A percentile compares a stretch with the other conserved stretches of the same genome.
Evolutionary conservation across 2,113 vertebrate species (phyloP).

Genomic region (Corythaeola cristata): DNA sequence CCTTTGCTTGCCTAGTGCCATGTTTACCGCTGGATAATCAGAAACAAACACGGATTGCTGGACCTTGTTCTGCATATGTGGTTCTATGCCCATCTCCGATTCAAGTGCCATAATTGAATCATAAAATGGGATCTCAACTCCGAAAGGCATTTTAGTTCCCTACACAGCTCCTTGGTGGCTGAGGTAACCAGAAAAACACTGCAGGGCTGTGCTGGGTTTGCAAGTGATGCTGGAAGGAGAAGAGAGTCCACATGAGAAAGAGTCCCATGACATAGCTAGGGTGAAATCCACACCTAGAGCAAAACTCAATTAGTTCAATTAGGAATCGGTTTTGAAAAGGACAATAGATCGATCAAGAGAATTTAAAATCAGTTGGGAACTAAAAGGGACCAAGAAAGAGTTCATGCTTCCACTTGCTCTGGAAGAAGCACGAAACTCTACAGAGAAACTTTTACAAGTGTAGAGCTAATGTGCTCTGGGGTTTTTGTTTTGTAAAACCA

Average conservation of each 20-base stretch:
- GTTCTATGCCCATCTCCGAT: background rate
- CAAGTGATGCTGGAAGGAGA: background rate
- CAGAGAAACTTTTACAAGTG: background rate
- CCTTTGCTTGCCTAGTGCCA: background rate
- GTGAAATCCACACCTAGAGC: background rate
- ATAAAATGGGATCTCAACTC: background rate
- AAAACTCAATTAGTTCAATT: background rate
- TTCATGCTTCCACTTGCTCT: background rate
- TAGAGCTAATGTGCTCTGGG: background rate
- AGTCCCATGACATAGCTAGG: background rate
- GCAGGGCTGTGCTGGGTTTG: background rate
- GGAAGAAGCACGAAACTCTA: background rate
- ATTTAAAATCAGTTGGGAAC: background rate
- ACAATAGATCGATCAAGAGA: background rate
- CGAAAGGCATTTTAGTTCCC: background rate
- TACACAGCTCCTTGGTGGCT: background rate
- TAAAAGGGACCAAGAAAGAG: background rate
- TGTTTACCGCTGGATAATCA: background rate
- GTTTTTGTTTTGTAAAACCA: background rate
- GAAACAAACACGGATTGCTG: background rate
- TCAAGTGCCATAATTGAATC: background rate
- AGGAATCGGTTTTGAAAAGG: background rate
- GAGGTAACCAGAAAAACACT: background rate
- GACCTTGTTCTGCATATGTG: background rate
- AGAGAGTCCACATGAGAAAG: background rate